phyloP scores from a whole-genome alignment of 1,140 invertebrate species.

The Solenopsis fugax region DNA sequence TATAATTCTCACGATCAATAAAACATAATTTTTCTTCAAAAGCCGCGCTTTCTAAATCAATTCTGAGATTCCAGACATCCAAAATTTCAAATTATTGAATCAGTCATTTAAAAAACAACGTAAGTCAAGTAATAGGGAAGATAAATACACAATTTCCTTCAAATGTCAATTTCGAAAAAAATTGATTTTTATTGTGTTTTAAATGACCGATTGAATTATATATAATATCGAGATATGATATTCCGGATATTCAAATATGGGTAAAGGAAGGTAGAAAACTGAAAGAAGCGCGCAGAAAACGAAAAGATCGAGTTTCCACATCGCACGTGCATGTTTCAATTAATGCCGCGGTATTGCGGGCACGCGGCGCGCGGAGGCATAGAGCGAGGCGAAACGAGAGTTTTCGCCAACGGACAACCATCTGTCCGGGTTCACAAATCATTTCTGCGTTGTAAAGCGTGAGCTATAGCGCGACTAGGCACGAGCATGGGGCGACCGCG shows the following conservation, averaged over 20 bases:
- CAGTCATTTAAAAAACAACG: too few relatives aligned
- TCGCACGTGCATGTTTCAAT: conserved; percentile 45
- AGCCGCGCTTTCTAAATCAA: too few relatives aligned
- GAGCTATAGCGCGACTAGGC: conserved; percentile 60
- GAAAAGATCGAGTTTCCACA: conserved; percentile 31
- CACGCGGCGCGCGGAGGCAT: conserved; percentile 20
- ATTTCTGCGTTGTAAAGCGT: conserved; percentile 69
- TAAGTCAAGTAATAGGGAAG: too few relatives aligned
- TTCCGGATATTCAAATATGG: neutral
- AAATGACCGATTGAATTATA: neutral
- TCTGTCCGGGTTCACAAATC: conserved; percentile 75
- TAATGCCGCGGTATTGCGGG: conserved; percentile 29
- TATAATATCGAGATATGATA: neutral
- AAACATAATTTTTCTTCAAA: too few relatives aligned
- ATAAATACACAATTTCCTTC: too few relatives aligned
- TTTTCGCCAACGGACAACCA: conserved; percentile 58
- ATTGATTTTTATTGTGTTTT: too few relatives aligned
- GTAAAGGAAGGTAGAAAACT: neutral
- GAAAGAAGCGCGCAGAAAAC: too few relatives aligned
- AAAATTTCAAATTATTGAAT: too few relatives aligned
- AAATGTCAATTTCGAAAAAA: too few relatives aligned
- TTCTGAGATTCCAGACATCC: too few relatives aligned
- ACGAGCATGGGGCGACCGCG: conserved; percentile 69
- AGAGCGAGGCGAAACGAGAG: conserved; percentile 14
- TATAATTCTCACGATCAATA: neutral